Conservation (phyloP, 2,113 vertebrate genomes). For the Ceyx margarethae region DNA sequence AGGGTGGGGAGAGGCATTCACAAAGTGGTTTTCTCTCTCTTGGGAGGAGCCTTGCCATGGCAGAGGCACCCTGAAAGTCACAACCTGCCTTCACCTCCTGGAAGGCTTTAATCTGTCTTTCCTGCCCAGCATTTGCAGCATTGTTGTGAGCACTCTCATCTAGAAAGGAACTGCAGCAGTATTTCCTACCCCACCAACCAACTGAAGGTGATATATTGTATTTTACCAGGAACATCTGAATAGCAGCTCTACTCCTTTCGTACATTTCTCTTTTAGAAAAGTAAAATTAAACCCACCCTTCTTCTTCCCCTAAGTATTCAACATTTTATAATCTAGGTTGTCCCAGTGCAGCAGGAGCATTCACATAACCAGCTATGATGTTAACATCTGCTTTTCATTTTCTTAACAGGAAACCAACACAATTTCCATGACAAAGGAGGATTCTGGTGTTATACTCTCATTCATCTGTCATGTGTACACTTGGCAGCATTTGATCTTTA, state of each 20-base stretch:
- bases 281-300: neutral
- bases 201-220: neutral
- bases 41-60: neutral
- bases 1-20: neutral
- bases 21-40: neutral
- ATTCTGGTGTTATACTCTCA: constrained; percentile 59
- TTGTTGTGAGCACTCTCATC: neutral
- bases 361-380: constrained; percentile 55
- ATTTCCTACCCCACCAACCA: neutral
- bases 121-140: neutral
- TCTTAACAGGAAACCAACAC: constrained; percentile 71
- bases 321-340: constrained; percentile 50
- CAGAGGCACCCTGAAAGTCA: neutral
- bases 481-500: constrained; percentile 64
- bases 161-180: neutral
- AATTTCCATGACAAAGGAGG: constrained; percentile 72
- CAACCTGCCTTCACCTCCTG: neutral
- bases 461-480: constrained; percentile 49
- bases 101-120: neutral
- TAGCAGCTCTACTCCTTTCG: neutral
- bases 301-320: neutral
- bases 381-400: constrained; percentile 78
- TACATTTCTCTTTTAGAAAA: neutral
- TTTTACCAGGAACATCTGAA: neutral
- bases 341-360: constrained; percentile 43